Conservation (phyloP, 2,888 invertebrate species). For the Idaea dimidiata region DNA sequence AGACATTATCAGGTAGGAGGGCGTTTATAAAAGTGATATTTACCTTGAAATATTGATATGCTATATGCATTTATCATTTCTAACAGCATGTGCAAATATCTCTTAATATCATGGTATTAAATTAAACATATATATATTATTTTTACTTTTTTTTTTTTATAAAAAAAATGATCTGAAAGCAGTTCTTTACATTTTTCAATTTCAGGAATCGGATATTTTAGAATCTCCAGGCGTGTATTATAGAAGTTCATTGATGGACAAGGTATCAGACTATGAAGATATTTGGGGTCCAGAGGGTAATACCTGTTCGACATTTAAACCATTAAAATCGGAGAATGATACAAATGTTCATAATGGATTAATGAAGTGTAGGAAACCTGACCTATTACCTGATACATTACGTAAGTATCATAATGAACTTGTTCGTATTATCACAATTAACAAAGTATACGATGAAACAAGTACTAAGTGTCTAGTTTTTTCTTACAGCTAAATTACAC, state of each 20-base stretch:
- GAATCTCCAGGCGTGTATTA: conserved; percentile 92
- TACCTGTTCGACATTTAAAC: conserved; percentile 72
- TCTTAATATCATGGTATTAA: conserved; percentile 19
- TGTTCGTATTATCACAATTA: background rate
- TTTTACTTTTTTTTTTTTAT: too few relatives aligned
- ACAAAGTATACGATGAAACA: background rate
- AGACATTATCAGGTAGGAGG: conserved; percentile 85
- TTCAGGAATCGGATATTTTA: conserved; percentile 89
- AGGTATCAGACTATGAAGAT: conserved; percentile 97
- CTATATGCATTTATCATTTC: conserved; percentile 38
- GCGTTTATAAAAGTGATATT: conserved; percentile 18
- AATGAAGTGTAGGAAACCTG: conserved; percentile 81
- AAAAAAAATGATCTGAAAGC: background rate
- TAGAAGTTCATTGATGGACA: conserved; percentile 92
- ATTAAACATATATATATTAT: too few relatives aligned
- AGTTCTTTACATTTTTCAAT: conserved; percentile 16
- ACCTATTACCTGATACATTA: conserved; percentile 82
- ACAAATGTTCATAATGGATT: conserved; percentile 70
- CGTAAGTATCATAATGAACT: conserved; percentile 52
- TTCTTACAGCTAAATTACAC: conserved; percentile 66
- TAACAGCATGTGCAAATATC: conserved; percentile 47
- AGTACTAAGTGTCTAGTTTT: background rate
- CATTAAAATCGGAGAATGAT: conserved; percentile 65
- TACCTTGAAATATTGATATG: conserved; percentile 18
- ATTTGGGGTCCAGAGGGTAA: conserved; percentile 89